A percentile compares a stretch with the other conserved stretches of the same genome.
These are phyloP conservation scores for Aphelinus certus DNA, from an alignment of 1,140 invertebrate genomes.

Conservation along the genomic window DNA sequence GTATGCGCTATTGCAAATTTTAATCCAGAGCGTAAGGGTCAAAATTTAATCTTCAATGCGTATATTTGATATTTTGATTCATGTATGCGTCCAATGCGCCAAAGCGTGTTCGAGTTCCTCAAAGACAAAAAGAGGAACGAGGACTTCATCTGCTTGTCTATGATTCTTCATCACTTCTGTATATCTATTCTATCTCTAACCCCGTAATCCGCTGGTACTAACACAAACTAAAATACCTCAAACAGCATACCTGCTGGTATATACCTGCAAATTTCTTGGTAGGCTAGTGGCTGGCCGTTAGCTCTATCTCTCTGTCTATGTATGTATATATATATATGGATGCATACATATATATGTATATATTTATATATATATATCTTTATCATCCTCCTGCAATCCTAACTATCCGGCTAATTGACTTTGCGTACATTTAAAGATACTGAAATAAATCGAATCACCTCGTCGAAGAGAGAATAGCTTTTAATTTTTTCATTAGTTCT, in stretches of 20 bases:
- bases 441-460: slow-evolving; percentile 26
- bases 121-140: slow-evolving; percentile 36
- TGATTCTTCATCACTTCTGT: slow-evolving; percentile 36
- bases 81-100: slow-evolving; percentile 12
- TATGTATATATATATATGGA: neutral
- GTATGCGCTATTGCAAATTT: slow-evolving; percentile 39
- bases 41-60: slow-evolving; percentile 15
- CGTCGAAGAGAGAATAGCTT: slow-evolving; percentile 36
- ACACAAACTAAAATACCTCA: slow-evolving; percentile 51
- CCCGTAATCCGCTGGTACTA: slow-evolving; percentile 51
- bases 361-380: neutral
- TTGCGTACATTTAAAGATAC: slow-evolving; percentile 44
- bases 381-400: slow-evolving; percentile 44
- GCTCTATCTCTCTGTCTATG: slow-evolving; percentile 33
- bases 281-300: slow-evolving; percentile 52
- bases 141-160: slow-evolving; percentile 44
- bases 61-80: slow-evolving; percentile 17
- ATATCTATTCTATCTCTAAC: slow-evolving; percentile 40
- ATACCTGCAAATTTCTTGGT: slow-evolving; percentile 49
- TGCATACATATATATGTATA: neutral
- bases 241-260: slow-evolving; percentile 50
- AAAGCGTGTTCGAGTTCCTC: slow-evolving; percentile 39
- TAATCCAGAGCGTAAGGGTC: slow-evolving; percentile 19
- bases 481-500: slow-evolving; percentile 38
- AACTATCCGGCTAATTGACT: slow-evolving; percentile 49